A percentile compares a stretch with the other conserved stretches of the same genome.
These are phyloP conservation scores for Cataglyphis cursor DNA, from an alignment of 2,888 invertebrate species.

Conservation along the genomic window DNA sequence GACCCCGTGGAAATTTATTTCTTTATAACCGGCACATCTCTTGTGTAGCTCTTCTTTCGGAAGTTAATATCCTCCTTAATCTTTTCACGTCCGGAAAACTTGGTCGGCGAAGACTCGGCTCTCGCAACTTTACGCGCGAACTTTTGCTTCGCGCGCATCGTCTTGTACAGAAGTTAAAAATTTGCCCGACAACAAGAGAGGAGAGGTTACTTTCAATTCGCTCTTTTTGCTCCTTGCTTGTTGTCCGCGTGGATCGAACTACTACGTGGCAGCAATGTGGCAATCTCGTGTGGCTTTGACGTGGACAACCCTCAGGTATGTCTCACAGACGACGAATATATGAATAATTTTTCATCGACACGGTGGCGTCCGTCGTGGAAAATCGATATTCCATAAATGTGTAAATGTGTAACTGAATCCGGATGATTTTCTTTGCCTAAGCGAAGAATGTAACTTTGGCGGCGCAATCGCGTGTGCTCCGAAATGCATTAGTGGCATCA, in stretches of 20 bases:
- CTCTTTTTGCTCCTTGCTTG: conserved; percentile 27
- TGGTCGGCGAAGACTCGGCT: conserved; percentile 27
- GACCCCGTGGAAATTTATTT: conserved; percentile 37
- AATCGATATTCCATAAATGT: conserved; percentile 85
- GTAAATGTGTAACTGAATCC: conserved; percentile 81
- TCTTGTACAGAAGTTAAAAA: conserved; percentile 45
- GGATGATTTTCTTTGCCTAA: conserved; percentile 71
- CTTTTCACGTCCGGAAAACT: conserved; percentile 45
- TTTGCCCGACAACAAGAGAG: conserved; percentile 49
- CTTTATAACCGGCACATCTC: conserved; percentile 49
- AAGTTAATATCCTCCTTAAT: conserved; percentile 54
- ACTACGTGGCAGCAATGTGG: conserved; percentile 23
- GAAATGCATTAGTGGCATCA: conserved; percentile 50
- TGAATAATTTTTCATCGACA: conserved; percentile 62
- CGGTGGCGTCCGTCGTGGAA: conserved; percentile 35
- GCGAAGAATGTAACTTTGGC: conserved; percentile 48
- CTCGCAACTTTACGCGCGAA: conserved; percentile 45
- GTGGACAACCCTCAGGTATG: conserved; percentile 54
- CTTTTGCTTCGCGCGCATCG: conserved; percentile 47
- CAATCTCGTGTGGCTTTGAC: conserved; percentile 49
- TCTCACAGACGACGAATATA: conserved; percentile 67
- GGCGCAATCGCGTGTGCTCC: not conserved
- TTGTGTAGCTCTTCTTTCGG: conserved; percentile 49
- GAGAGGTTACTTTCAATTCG: conserved; percentile 49
- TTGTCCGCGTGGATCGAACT: conserved; percentile 27